These are phyloP conservation scores for Indicator maculatus DNA, from an alignment of 2,113 vertebrate species.

Conservation along the genomic window DNA sequence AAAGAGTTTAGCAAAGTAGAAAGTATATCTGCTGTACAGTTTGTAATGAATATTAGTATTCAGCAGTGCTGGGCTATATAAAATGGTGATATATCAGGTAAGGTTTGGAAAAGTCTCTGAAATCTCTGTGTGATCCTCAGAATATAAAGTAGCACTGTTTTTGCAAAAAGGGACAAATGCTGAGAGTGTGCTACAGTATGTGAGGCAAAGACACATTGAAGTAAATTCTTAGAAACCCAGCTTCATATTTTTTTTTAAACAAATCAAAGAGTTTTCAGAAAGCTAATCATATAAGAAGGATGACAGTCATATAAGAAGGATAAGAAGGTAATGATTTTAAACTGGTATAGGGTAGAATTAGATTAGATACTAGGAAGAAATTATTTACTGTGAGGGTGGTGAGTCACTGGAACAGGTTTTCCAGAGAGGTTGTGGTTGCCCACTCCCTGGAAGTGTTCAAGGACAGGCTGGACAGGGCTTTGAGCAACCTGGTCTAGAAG, in stretches of 20 bases:
- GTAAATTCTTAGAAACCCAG: not conserved
- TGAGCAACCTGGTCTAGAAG: no score
- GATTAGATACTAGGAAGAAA: no score
- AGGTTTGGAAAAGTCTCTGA: constrained; percentile 40
- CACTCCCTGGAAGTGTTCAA: no score
- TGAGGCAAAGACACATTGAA: not conserved
- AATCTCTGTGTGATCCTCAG: not conserved
- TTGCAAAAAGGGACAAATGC: not conserved
- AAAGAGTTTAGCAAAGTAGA: constrained; percentile 27
- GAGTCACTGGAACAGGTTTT: no score
- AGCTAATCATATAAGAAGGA: not conserved
- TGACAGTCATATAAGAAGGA: not conserved
- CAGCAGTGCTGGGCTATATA: not conserved
- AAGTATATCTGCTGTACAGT: not conserved
- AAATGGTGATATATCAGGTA: constrained; percentile 10
- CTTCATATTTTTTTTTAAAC: not conserved
- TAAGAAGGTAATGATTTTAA: not conserved
- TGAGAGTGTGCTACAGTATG: not conserved
- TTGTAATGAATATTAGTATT: constrained; percentile 18
- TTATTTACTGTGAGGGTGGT: no score
- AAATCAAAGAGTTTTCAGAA: not conserved
- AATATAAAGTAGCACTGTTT: not conserved
- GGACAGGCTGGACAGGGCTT: no score
- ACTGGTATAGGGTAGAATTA: no score
- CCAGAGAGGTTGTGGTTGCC: no score